Percentiles rank a stretch among this genome's conserved stretches.
Conservation (phyloP, 2,797 vertebrate species). For the Pangasius sanitwongsei region DNA sequence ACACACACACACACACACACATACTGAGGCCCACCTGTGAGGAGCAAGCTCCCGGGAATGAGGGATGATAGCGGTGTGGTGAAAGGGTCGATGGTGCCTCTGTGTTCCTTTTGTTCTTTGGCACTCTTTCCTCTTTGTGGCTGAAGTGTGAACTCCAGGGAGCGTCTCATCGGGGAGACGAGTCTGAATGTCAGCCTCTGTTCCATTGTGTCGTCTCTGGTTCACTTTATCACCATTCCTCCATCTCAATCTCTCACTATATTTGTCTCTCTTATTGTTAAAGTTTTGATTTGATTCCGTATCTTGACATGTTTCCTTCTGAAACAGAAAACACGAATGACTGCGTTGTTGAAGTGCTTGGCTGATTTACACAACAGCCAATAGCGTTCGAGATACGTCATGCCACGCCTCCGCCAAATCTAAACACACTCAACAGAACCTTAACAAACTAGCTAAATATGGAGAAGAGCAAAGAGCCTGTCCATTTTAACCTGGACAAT, state of each 20-base stretch:
- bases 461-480: too few relatives aligned
- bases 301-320: neutral
- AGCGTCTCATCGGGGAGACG: constrained; percentile 37
- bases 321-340: neutral
- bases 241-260: neutral
- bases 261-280: neutral
- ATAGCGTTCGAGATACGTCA: neutral
- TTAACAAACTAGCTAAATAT: neutral
- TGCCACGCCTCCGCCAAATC: too few relatives aligned
- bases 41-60: neutral
- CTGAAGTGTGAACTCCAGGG: constrained; percentile 40
- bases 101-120: constrained; percentile 48
- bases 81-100: constrained; percentile 33
- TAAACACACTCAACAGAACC: neutral
- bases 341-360: too few relatives aligned
- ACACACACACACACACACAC: constrained; percentile 1
- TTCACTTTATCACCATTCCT: neutral
- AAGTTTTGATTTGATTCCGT: neutral
- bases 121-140: constrained; percentile 28
- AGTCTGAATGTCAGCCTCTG: constrained; percentile 53
- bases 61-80: constrained; percentile 21
- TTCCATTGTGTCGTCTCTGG: constrained; percentile 1
- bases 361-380: neutral
- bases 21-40: constrained; percentile 29
- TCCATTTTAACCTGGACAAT: neutral